phyloP scores from a whole-genome alignment of 2,888 invertebrate species.

The Coecobrya sp. region DNA sequence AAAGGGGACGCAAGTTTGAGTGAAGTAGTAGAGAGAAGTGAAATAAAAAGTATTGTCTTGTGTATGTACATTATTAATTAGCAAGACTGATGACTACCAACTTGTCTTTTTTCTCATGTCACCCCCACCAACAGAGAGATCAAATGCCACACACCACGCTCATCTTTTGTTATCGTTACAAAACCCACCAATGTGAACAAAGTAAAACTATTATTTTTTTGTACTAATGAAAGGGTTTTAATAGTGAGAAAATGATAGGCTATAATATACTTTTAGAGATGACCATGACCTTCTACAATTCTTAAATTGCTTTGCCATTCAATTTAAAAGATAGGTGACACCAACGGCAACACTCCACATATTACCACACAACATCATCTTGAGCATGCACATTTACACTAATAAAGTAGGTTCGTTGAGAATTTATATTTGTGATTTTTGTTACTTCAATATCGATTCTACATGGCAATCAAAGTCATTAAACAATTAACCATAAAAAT shows the following conservation, averaged over 20 bases:
- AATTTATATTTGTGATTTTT: no score
- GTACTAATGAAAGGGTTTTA: no score
- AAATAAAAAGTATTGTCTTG: neutral
- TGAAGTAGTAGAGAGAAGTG: neutral
- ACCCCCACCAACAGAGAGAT: constrained; percentile 32
- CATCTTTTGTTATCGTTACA: neutral
- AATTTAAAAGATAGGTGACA: neutral
- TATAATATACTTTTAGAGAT: no score
- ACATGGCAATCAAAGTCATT: neutral
- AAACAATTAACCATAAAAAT: neutral
- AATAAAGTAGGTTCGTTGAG: neutral
- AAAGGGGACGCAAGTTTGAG: neutral
- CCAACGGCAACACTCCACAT: constrained; percentile 14
- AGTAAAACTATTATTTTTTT: no score
- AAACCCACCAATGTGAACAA: no score
- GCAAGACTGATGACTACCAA: constrained; percentile 47
- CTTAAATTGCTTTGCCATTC: no score
- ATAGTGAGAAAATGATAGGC: no score
- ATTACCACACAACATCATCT: constrained; percentile 12
- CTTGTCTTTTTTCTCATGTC: neutral
- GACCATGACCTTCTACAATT: no score
- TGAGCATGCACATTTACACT: constrained; percentile 3
- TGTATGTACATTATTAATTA: constrained; percentile 14
- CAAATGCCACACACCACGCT: constrained; percentile 55
- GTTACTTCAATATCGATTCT: no score